A percentile compares a stretch with the other conserved stretches of the same genome.
phyloP scores from a whole-genome alignment of 2,113 vertebrate genomes.

The Phyllostomus discolor region DNA sequence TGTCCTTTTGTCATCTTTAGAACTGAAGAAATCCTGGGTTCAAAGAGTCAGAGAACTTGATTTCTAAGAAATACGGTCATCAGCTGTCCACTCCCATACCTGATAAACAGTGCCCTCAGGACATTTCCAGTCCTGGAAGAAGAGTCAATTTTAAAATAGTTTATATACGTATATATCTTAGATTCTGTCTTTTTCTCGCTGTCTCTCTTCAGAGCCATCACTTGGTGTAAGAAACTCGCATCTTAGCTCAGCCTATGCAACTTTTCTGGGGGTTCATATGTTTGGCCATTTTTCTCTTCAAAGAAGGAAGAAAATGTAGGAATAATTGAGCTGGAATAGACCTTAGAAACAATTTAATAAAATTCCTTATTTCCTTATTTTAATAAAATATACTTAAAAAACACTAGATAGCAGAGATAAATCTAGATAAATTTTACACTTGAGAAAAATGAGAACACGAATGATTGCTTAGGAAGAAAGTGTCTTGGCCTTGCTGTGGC shows the following conservation, averaged over 20 bases:
- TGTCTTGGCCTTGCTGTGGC: background rate
- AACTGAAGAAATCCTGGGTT: background rate
- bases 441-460: background rate
- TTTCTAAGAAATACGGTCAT: background rate
- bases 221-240: background rate
- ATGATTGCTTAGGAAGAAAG: background rate
- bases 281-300: background rate
- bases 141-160: background rate
- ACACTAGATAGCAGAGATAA: background rate
- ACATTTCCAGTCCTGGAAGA: background rate
- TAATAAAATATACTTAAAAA: background rate
- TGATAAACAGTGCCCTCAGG: background rate
- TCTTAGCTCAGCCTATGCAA: background rate
- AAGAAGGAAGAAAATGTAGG: background rate
- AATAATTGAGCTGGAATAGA: background rate
- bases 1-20: background rate
- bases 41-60: background rate
- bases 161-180: too few relatives aligned
- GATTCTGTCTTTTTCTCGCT: background rate
- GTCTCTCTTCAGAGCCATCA: background rate
- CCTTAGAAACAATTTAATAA: background rate
- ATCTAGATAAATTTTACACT: background rate
- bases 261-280: background rate
- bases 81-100: background rate
- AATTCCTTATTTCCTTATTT: background rate